phyloP scores from a whole-genome alignment of 2,113 vertebrate species.

The Microcebus tavaratra region DNA sequence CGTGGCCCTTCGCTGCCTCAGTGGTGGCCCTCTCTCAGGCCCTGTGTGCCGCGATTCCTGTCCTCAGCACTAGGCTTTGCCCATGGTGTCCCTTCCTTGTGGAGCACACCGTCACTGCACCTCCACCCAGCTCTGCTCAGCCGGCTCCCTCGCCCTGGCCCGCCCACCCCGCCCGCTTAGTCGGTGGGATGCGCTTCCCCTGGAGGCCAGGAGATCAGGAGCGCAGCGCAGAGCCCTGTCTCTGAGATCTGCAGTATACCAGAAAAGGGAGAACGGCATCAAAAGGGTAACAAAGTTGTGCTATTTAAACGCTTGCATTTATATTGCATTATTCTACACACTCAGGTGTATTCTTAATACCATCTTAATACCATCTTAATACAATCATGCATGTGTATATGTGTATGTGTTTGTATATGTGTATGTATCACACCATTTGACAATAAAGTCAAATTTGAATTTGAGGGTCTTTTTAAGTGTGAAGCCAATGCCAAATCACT shows the following conservation, averaged over 20 bases:
- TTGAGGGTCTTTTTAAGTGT: background rate
- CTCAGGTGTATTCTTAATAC: background rate
- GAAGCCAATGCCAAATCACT: background rate
- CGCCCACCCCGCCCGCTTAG: too few relatives aligned
- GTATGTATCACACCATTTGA: background rate
- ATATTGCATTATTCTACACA: background rate
- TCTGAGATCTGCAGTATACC: background rate
- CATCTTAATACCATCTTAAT: too few relatives aligned
- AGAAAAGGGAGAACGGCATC: background rate
- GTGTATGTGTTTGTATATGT: too few relatives aligned
- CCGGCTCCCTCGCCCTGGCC: too few relatives aligned
- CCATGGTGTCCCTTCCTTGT: accelerated
- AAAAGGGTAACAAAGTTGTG: background rate
- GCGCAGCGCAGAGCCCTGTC: background rate
- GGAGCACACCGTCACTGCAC: background rate
- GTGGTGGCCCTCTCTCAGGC: background rate
- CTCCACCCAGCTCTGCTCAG: background rate
- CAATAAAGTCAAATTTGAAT: background rate
- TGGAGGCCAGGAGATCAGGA: background rate
- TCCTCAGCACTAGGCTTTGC: background rate
- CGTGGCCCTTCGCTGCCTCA: background rate
- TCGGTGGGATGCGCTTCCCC: too few relatives aligned
- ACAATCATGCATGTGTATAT: too few relatives aligned
- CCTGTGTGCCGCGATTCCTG: background rate
- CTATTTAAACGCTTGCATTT: background rate